Evolutionary conservation across 2,797 vertebrate genomes (phyloP).

Genomic region (Melanotaenia maccullochi): DNA sequence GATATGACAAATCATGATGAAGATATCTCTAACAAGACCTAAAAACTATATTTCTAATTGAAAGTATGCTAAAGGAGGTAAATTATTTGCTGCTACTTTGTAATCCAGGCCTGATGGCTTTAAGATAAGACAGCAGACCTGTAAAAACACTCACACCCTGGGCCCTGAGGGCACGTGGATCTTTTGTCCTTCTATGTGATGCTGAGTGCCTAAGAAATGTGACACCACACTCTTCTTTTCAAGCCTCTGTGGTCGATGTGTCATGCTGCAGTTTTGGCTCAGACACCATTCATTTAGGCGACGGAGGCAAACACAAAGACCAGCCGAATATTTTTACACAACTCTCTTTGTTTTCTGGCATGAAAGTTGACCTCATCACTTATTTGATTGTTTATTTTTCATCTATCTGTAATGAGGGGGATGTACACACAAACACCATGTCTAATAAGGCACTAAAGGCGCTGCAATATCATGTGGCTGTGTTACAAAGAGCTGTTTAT

Average conservation of each 20-base stretch:
- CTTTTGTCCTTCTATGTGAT: slow-evolving; percentile 71
- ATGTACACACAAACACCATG: slow-evolving; percentile 26
- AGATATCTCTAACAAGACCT: background rate
- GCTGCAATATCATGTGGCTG: slow-evolving; percentile 58
- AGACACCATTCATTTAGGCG: slow-evolving; percentile 58
- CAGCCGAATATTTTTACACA: slow-evolving; percentile 39
- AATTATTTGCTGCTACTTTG: slow-evolving; percentile 21
- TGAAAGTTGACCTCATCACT: slow-evolving; percentile 10
- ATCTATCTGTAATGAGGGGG: slow-evolving; percentile 2
- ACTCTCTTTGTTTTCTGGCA: slow-evolving; percentile 1
- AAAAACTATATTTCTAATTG: background rate
- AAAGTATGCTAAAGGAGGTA: slow-evolving; percentile 4
- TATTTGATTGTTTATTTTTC: slow-evolving; percentile 24
- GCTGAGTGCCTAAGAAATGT: slow-evolving; percentile 67
- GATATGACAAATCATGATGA: background rate
- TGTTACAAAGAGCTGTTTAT: slow-evolving; percentile 72
- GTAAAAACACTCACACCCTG: slow-evolving; percentile 59
- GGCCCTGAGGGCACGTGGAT: slow-evolving; percentile 60
- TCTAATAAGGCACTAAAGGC: slow-evolving; percentile 45
- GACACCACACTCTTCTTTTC: slow-evolving; percentile 70
- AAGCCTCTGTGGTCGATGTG: slow-evolving; percentile 64
- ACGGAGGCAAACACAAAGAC: slow-evolving; percentile 35
- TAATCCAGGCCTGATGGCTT: slow-evolving; percentile 21
- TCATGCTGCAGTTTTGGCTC: slow-evolving; percentile 63
- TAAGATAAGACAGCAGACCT: slow-evolving; percentile 60